Evolutionary conservation across 2,888 invertebrate genomes (phyloP), one percentile per base, ranked within the genome.

Genomic region (Arge pagana): DNA sequence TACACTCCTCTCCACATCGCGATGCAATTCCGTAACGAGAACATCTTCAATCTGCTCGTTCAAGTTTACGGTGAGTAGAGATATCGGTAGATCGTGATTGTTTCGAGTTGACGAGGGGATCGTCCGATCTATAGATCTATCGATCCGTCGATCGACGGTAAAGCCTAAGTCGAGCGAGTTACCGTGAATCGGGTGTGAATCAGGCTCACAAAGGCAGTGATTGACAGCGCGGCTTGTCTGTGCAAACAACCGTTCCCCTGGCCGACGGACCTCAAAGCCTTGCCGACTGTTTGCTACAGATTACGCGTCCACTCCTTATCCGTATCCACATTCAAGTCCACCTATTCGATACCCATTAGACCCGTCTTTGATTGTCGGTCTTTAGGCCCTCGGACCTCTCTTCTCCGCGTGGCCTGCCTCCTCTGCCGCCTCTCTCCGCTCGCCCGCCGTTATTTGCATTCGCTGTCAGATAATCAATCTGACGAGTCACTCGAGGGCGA

Each of bases 1-100:
- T 96, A 96, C 77, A 96, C 96, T 55, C 90, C 96, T 48, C 80
- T 96, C 28, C 96, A 97, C 75, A 83, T 96, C 59, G 94, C 96
- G 1, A 90, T 93, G 78, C 93, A 94, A 77, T 93, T 91, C 77
- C 89, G 90, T 16, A 90, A 91, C 67, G 89, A 91, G 67, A 87
- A 91, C 51, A 87, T 94, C 48, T 94, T 89, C 77, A 88, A 90
- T 67, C 81, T 96, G 8, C 82, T 97, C n/a, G 87, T 91, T 45
- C 88, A 93, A 76, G 90, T 89, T 21, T 96, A 95, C 75, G 90
- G 96, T 96, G 82, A 86, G 88, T 83, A 52, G 21, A 28, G 7
- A 11, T 35, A 26, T 41, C 15, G 24, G n/a, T n/a, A n/a, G n/a
- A n/a, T n/a, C 28, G n/a, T 28, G 28, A 10, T 28, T 28, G n/a